phyloP scores from a whole-genome alignment of 2,797 vertebrate species.

The Rousettus madagascariensis region DNA sequence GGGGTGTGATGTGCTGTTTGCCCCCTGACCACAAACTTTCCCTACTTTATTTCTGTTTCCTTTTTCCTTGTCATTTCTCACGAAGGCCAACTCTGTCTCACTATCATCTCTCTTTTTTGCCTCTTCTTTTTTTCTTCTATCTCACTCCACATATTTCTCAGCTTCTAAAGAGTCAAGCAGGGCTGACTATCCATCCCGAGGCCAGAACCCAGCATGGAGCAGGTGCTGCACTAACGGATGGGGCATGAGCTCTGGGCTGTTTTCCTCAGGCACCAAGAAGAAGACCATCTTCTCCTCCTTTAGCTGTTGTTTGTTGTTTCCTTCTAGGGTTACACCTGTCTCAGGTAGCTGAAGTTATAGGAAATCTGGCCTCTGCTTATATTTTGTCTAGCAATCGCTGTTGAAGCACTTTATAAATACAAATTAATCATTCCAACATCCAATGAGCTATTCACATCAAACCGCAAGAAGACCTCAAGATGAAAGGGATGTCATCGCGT shows the following conservation, averaged over 20 bases:
- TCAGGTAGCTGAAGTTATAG: not conserved
- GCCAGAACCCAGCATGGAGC: not conserved
- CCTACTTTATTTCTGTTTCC: not conserved
- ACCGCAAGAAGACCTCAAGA: not conserved
- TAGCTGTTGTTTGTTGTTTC: not conserved
- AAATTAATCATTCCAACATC: conserved; percentile 8
- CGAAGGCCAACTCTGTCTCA: not conserved
- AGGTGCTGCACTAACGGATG: not conserved
- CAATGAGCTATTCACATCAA: not conserved
- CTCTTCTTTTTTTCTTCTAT: not conserved
- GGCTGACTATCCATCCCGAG: accelerated
- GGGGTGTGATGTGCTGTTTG: not conserved
- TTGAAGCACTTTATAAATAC: conserved; percentile 1
- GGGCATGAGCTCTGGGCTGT: not conserved
- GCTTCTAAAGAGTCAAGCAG: not conserved
- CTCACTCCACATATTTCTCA: not conserved
- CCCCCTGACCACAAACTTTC: not conserved
- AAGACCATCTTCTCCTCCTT: not conserved
- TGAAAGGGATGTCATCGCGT: not conserved
- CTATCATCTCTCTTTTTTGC: not conserved
- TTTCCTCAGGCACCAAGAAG: not conserved
- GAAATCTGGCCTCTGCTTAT: not conserved
- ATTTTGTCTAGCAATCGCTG: not conserved
- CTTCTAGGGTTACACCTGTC: not conserved
- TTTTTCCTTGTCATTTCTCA: not conserved